Evolutionary conservation across 1,140 invertebrate genomes (phyloP).

Genomic region (Notospermus geniculatus): DNA sequence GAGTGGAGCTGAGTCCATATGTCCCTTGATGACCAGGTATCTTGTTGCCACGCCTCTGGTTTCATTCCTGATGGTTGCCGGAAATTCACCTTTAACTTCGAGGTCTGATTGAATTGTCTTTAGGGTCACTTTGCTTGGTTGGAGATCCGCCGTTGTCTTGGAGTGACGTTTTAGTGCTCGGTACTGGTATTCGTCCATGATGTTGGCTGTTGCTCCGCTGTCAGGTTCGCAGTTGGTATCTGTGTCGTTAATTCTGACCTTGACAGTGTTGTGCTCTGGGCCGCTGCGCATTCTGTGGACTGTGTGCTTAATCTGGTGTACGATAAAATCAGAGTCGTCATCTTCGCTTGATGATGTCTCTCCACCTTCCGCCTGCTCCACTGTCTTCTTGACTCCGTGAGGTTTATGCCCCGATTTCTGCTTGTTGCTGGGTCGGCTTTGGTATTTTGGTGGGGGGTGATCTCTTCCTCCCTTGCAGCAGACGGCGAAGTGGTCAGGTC

Average conservation of each 20-base stretch:
- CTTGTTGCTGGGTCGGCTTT: no score
- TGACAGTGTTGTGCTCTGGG: not conserved
- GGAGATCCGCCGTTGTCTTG: not conserved
- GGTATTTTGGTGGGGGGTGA: no score
- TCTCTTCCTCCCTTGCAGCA: no score
- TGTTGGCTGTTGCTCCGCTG: conserved; percentile 1
- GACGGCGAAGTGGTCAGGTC: no score
- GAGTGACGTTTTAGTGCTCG: not conserved
- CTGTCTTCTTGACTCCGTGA: no score
- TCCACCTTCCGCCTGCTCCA: no score
- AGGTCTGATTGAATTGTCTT: not conserved
- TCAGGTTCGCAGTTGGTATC: not conserved
- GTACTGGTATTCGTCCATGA: conserved; percentile 7
- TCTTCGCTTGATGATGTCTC: no score
- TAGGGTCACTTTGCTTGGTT: not conserved
- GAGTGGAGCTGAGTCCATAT: not conserved
- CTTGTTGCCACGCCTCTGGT: not conserved
- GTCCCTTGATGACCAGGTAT: conserved; percentile 5
- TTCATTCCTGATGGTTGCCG: not conserved
- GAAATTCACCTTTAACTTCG: not conserved
- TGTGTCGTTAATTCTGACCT: conserved; percentile 2
- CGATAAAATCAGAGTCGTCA: no score
- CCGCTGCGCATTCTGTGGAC: no score
- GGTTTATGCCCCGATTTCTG: no score
- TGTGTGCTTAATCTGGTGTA: no score